Evolutionary conservation across 2,888 invertebrate genomes (phyloP), one percentile per base, ranked within the genome.

Genomic region (Cantharis flavilabris): DNA sequence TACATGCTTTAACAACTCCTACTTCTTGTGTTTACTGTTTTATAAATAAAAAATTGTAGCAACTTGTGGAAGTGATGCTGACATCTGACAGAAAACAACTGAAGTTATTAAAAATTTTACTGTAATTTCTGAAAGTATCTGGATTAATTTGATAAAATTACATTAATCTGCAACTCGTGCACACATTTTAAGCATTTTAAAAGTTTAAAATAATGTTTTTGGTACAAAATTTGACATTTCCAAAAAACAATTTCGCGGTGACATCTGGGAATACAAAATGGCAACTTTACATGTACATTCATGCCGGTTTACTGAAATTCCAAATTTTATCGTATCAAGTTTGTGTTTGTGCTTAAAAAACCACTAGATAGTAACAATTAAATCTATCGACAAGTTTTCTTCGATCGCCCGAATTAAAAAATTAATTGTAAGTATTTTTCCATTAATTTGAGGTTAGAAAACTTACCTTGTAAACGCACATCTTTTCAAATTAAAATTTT

Each of bases 21-120:
- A 67, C 65, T 20, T 67, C 65, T 67, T 67, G 65, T 67, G 65
- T 67, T 67, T 67, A 67, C 14, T 67, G 65, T 67, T 67, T 67
- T 16, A 20, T 67, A 67, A 67, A 67, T 67, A n/a, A 67, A 20
- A 67, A 23, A 67, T 20, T 23, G 9, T 18, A 26, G 3, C 23
- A 10, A n/a, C 11, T 2, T 2, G 7, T 49, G n/a, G 49, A 49
- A 49, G 49, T 49, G 9, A 49, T 49, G 49, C 49, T 49, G 49
- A 49, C 49, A 49, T 49, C 49, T 49, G 7, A 49, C 9, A 49
- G 49, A 49, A 49, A 49, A 49, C n/a, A 13, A n/a, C n/a, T 9
- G 3, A 49, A 49, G 49, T 49, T 49, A 7, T 7, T n/a, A 49
- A n/a, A 49, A 49, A 7, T n/a, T 49, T n/a, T 2, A 49, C 49